Evolutionary conservation across 2,888 invertebrate genomes (phyloP).

Genomic region (Pseudococcus longispinus): DNA sequence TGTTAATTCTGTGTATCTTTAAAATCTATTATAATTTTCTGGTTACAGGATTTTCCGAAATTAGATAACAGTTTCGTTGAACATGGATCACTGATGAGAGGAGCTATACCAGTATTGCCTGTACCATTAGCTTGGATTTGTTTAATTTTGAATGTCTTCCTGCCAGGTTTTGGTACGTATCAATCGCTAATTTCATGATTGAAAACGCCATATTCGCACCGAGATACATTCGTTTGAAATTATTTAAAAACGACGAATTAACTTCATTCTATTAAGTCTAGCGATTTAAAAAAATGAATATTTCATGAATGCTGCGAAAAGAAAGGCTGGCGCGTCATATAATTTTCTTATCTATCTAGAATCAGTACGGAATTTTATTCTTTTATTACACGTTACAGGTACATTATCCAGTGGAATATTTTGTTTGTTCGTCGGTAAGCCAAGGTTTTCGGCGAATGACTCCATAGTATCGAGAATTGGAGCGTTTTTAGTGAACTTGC

Average conservation of each 20-base stretch:
- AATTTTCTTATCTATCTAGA: conserved; percentile 35
- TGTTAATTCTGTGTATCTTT: too few relatives aligned
- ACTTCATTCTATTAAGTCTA: background rate
- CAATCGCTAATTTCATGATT: background rate
- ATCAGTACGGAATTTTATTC: conserved; percentile 39
- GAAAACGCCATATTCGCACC: background rate
- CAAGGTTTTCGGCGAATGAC: conserved; percentile 83
- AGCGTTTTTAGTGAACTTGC: conserved; percentile 81
- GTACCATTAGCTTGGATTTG: conserved; percentile 86
- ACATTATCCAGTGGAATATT: conserved; percentile 88
- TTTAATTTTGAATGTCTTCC: conserved; percentile 78
- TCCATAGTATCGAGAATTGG: conserved; percentile 78
- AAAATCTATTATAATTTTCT: background rate
- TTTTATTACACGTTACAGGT: conserved; percentile 68
- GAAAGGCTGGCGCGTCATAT: conserved; percentile 18
- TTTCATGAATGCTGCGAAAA: conserved; percentile 38
- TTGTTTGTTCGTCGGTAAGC: conserved; percentile 87
- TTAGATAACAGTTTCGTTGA: conserved; percentile 80
- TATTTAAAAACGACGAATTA: background rate
- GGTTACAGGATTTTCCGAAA: conserved; percentile 74
- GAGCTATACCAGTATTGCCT: conserved; percentile 91
- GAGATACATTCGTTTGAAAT: background rate
- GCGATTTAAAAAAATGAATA: conserved; percentile 13
- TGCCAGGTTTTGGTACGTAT: conserved; percentile 78
- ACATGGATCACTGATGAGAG: conserved; percentile 83